A percentile compares a stretch with the other conserved stretches of the same genome.
Conservation (phyloP, 2,113 vertebrate species). For the Phasianus colchicus region DNA sequence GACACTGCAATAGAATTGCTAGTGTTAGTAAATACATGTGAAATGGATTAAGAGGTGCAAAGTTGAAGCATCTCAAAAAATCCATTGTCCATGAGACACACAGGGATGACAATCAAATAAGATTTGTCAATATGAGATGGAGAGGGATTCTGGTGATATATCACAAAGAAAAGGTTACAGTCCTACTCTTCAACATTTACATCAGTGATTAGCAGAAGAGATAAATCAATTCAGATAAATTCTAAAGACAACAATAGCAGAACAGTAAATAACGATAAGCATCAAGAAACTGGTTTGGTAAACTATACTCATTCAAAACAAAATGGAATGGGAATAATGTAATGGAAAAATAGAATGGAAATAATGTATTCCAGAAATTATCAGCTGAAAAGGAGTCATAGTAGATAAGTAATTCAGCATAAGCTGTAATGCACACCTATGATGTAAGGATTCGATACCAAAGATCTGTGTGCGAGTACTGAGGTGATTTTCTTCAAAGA, state of each 20-base stretch:
- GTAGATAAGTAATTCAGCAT: background rate
- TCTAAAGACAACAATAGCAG: slow-evolving; percentile 15
- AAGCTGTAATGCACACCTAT: background rate
- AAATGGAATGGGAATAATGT: background rate
- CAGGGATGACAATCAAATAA: background rate
- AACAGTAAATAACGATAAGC: slow-evolving; percentile 9
- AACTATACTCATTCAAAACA: background rate
- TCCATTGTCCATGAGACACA: background rate
- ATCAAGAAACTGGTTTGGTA: slow-evolving; percentile 7
- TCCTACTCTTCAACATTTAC: background rate
- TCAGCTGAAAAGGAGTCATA: background rate
- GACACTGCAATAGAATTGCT: background rate
- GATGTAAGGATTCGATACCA: background rate
- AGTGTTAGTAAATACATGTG: background rate
- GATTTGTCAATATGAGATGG: background rate
- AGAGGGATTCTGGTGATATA: background rate
- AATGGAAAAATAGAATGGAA: background rate
- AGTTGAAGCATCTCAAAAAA: slow-evolving; percentile 13
- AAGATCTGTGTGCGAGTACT: background rate
- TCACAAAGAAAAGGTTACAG: background rate
- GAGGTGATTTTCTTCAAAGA: background rate
- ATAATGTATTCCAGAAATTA: background rate
- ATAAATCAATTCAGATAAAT: slow-evolving; percentile 28
- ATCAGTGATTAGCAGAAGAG: background rate
- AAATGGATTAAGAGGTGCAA: slow-evolving; percentile 15